Evolutionary conservation across 2,888 invertebrate genomes (phyloP), one percentile per base, ranked within the genome.

Genomic region (Atrina japonica): DNA sequence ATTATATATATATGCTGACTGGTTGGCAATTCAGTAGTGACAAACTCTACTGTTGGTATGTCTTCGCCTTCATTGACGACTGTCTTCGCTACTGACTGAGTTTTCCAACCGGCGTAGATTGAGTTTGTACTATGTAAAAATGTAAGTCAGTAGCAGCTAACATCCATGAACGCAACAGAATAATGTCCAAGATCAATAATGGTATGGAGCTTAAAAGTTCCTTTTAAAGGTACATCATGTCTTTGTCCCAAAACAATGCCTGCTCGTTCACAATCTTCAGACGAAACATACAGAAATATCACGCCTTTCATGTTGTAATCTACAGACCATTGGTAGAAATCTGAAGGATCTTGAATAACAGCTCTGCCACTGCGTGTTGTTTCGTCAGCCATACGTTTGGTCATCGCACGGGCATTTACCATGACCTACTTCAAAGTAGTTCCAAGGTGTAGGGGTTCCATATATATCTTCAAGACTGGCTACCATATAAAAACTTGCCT

Each of bases 381-480:
- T 25, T 71, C 71, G 40, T 77, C 77, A 7, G 75, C 73, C 61
- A 73, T 64, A 29, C 74, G 21, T 55, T 77, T 79, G 5, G 60
- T 52, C 79, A 61, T 78, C 73, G 29, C 78, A 75, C 16, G 80
- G 59, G 1, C 75, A 67, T 56, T 80, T 76, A 45, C 75, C 77
- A 55, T 75, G 72, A 3, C 78, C 71, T 16, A 58, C 56, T 55
- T 78, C 74, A 50, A 76, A 81, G 41, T 76, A 78, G 41, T 77
- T 74, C 77, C 80, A 81, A 11, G 29, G 59, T 0, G 73, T 70
- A 0, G n/a, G 2, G 27, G 58, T 9, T 18, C 63, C 53, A 70
- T 64, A 70, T 9, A 76, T 11, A 3, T 59, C 43, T 29, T 55
- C 49, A 41, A 77, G 74, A 41, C 70, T 66, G 3, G 75, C 66